These are phyloP conservation scores for Parazoanthus atlanticus DNA, from an alignment of 92 coral and sea anemone species.

Conservation along the genomic window DNA sequence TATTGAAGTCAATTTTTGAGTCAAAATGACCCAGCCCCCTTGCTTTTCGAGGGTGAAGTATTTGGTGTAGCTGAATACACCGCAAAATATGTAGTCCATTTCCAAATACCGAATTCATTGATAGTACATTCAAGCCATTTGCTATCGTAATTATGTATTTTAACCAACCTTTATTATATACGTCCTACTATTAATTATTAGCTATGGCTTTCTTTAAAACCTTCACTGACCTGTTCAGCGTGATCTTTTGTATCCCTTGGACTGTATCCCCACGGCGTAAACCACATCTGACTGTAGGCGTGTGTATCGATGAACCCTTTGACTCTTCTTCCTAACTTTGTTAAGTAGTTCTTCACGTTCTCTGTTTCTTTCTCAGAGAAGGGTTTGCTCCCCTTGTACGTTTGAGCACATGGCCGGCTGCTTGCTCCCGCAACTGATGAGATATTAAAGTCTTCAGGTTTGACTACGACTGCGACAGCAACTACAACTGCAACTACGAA, in stretches of 20 bases:
- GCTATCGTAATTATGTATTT: too few relatives aligned
- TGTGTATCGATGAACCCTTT: constrained; percentile 91
- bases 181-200: neutral
- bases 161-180: too few relatives aligned
- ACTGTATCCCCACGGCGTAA: constrained; percentile 95
- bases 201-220: neutral
- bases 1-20: too few relatives aligned
- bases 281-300: constrained; percentile 90
- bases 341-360: constrained; percentile 62
- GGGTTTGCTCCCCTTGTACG: constrained; percentile 56
- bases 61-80: too few relatives aligned
- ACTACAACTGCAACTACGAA: too few relatives aligned
- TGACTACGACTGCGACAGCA: neutral
- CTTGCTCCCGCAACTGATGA: constrained; percentile 61
- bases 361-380: constrained; percentile 72
- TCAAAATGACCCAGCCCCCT: too few relatives aligned
- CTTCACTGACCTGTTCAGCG: constrained; percentile 57
- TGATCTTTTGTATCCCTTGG: constrained; percentile 51
- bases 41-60: too few relatives aligned
- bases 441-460: too few relatives aligned
- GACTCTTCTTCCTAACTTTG: constrained; percentile 28
- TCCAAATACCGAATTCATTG: too few relatives aligned
- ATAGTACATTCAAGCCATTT: too few relatives aligned
- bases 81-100: too few relatives aligned
- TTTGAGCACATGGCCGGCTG: constrained; percentile 54